These are phyloP conservation scores for Orthosia gothica DNA, from an alignment of 2,888 invertebrate genomes.

Conservation along the genomic window DNA sequence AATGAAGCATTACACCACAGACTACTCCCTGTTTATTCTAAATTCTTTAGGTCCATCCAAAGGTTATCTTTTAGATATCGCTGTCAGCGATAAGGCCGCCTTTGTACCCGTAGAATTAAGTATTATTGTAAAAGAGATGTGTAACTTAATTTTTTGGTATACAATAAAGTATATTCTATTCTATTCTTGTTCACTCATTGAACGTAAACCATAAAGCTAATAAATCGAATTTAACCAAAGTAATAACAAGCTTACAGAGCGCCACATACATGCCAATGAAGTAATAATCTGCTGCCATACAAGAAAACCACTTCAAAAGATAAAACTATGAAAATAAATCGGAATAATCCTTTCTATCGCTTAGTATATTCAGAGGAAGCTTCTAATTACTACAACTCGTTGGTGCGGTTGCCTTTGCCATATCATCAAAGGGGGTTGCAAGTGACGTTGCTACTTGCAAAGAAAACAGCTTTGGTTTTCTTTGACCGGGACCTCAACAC, in stretches of 20 bases:
- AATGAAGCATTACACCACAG: no score
- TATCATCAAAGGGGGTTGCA: conserved; percentile 76
- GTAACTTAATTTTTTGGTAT: no score
- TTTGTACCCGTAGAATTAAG: no score
- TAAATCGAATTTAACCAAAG: conserved; percentile 7
- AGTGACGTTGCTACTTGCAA: conserved; percentile 69
- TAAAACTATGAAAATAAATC: conserved; percentile 41
- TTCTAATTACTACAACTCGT: conserved; percentile 79
- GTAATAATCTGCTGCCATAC: conserved; percentile 17
- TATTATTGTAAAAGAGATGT: no score
- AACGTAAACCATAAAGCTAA: neutral
- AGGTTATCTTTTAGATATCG: no score
- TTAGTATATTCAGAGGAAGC: conserved; percentile 73
- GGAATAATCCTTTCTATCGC: conserved; percentile 73
- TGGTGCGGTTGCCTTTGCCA: conserved; percentile 73
- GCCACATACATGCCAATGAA: neutral
- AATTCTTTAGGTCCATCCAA: no score
- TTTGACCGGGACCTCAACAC: conserved; percentile 62
- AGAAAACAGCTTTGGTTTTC: conserved; percentile 68
- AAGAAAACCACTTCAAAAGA: conserved; percentile 44
- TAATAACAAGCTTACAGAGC: neutral
- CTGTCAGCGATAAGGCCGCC: no score
- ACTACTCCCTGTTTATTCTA: no score
- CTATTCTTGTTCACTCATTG: no score
- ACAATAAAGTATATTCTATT: no score